These are phyloP conservation scores for Gymnocephalus cernua DNA, from an alignment of 2,113 vertebrate genomes.

Conservation along the genomic window DNA sequence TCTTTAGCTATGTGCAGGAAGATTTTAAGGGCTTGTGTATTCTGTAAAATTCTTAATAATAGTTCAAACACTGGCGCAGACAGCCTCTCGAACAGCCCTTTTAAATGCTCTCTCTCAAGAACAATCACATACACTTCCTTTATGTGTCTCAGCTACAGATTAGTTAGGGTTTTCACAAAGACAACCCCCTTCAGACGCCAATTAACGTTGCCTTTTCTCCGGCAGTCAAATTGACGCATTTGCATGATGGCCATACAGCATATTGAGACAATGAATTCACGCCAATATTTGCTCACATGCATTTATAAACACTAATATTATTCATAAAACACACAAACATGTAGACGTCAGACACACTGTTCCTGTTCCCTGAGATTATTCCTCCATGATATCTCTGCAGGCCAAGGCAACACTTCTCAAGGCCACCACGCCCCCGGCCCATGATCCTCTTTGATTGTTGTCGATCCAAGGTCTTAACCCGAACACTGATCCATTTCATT, in stretches of 20 bases:
- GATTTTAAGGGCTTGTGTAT: no score
- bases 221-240: no score
- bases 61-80: no score
- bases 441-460: conserved; percentile 30
- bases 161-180: background rate
- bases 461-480: conserved; percentile 17
- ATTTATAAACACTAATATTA: no score
- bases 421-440: background rate
- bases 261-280: no score
- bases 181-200: no score
- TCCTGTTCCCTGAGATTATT: background rate
- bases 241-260: no score
- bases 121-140: background rate
- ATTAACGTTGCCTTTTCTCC: no score
- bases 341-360: background rate
- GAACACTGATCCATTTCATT: background rate
- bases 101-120: background rate
- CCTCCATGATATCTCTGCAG: background rate
- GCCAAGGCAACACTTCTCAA: conserved; percentile 9
- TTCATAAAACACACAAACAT: background rate
- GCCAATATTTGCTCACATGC: no score
- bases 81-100: background rate
- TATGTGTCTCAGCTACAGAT: conserved; percentile 10
- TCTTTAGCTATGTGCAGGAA: no score
- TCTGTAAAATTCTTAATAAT: no score